Evolutionary conservation across 2,113 vertebrate genomes (phyloP).

Genomic region (Corydoras sp.): DNA sequence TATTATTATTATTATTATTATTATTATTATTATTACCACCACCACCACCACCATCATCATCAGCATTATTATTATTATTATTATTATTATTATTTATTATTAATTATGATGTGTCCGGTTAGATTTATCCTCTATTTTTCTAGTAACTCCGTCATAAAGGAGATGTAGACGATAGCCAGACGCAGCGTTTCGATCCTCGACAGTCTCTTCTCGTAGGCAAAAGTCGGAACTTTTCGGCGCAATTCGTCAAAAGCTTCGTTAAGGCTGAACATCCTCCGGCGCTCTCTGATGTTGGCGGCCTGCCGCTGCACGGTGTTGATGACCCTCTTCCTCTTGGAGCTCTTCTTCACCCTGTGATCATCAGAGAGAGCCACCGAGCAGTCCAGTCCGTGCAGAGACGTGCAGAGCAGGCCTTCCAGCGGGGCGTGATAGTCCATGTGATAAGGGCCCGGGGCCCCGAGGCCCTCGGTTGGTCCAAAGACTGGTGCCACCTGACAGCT

Average conservation of each 20-base stretch:
- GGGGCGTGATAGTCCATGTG: constrained; percentile 50
- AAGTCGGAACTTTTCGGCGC: constrained; percentile 89
- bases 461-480: constrained; percentile 41
- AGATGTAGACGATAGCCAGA: constrained; percentile 92
- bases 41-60: too few species aligned
- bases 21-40: too few species aligned
- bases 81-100: neutral
- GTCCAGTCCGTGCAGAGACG: constrained; percentile 40
- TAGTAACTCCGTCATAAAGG: constrained; percentile 93
- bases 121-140: constrained; percentile 26
- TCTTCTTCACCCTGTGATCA: constrained; percentile 54
- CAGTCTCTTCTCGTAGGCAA: constrained; percentile 92
- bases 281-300: constrained; percentile 90
- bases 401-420: constrained; percentile 40
- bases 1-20: too few species aligned
- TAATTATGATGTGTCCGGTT: neutral
- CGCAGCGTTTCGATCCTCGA: constrained; percentile 93
- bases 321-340: constrained; percentile 75
- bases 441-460: constrained; percentile 20
- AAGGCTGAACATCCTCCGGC: constrained; percentile 92
- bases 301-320: constrained; percentile 88
- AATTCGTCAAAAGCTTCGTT: constrained; percentile 95
- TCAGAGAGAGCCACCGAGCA: neutral
- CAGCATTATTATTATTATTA: neutral
- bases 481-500: constrained; percentile 57